Evolutionary conservation across 2,797 vertebrate species (phyloP).

Genomic region (Micropoecilia bifurca): DNA sequence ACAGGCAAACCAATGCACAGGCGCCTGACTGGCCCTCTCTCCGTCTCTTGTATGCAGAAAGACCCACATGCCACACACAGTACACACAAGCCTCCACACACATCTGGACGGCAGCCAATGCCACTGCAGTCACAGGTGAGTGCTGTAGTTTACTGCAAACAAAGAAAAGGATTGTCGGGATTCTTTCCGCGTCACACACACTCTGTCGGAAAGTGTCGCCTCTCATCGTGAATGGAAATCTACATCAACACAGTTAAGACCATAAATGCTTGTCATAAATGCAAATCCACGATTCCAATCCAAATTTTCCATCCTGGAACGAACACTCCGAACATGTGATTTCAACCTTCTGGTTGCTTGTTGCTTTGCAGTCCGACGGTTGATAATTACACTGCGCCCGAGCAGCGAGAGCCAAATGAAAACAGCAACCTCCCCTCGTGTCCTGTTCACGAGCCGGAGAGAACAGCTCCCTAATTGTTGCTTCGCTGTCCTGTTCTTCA

Average conservation of each 20-base stretch:
- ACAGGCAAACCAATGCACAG: conserved; percentile 71
- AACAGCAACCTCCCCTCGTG: conserved; percentile 59
- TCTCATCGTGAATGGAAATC: conserved; percentile 47
- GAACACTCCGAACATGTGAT: conserved; percentile 32
- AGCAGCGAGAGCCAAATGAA: conserved; percentile 70
- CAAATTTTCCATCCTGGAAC: conserved; percentile 32
- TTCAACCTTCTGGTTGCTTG: conserved; percentile 36
- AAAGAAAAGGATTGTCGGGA: conserved; percentile 75
- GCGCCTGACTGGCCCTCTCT: conserved; percentile 64
- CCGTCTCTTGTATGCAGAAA: conserved; percentile 32
- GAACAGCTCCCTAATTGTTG: conserved; percentile 75
- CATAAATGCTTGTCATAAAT: conserved; percentile 30
- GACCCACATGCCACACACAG: conserved; percentile 13
- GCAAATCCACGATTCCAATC: conserved; percentile 43
- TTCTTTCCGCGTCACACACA: conserved; percentile 49
- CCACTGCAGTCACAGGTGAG: conserved; percentile 80
- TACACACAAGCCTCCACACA: conserved; percentile 9
- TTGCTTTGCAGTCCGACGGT: conserved; percentile 43
- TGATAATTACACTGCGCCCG: conserved; percentile 60
- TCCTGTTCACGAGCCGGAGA: conserved; percentile 49
- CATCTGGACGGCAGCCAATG: conserved; percentile 65
- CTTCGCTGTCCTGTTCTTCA: conserved; percentile 61
- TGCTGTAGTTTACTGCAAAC: conserved; percentile 72
- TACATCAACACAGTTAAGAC: conserved; percentile 29
- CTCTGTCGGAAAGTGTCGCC: conserved; percentile 39